A percentile compares a stretch with the other conserved stretches of the same genome.
Evolutionary conservation across 1,140 invertebrate species (phyloP).

Genomic region (Nylanderia fulva): DNA sequence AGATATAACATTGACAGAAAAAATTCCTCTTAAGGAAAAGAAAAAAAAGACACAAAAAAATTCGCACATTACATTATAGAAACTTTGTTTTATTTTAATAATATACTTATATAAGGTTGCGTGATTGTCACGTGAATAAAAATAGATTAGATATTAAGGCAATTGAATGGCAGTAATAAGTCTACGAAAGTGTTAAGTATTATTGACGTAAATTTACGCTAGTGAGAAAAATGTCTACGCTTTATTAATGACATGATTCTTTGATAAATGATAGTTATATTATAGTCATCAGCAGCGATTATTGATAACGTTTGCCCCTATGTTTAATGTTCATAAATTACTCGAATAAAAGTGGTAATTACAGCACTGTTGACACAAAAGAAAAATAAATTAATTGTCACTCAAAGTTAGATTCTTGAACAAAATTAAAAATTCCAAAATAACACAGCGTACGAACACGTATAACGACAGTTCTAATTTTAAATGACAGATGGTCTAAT

Average conservation of each 20-base stretch:
- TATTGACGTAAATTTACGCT: slow-evolving; percentile 2
- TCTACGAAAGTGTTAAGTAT: background rate
- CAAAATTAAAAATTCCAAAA: too few relatives aligned
- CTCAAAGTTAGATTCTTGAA: too few relatives aligned
- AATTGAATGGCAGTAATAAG: slow-evolving; percentile 2
- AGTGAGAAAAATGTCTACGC: background rate
- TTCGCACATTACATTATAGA: background rate
- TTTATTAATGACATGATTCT: slow-evolving; percentile 27
- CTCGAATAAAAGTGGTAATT: background rate
- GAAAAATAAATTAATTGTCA: background rate
- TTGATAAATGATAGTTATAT: slow-evolving; percentile 9
- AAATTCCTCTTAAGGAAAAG: too few relatives aligned
- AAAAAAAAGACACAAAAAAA: background rate
- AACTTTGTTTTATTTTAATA: background rate
- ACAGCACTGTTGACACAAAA: background rate
- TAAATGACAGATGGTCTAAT: background rate
- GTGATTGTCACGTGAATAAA: too few relatives aligned
- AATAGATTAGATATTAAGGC: background rate
- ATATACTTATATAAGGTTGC: background rate
- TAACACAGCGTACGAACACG: background rate
- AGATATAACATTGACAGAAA: too few relatives aligned
- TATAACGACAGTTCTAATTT: background rate
- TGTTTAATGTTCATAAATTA: slow-evolving; percentile 30
- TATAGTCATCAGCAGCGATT: slow-evolving; percentile 3
- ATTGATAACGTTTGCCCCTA: background rate